A percentile compares a stretch with the other conserved stretches of the same genome.
Evolutionary conservation across 2,888 invertebrate species (phyloP).

Genomic region (Coleophora deauratella): DNA sequence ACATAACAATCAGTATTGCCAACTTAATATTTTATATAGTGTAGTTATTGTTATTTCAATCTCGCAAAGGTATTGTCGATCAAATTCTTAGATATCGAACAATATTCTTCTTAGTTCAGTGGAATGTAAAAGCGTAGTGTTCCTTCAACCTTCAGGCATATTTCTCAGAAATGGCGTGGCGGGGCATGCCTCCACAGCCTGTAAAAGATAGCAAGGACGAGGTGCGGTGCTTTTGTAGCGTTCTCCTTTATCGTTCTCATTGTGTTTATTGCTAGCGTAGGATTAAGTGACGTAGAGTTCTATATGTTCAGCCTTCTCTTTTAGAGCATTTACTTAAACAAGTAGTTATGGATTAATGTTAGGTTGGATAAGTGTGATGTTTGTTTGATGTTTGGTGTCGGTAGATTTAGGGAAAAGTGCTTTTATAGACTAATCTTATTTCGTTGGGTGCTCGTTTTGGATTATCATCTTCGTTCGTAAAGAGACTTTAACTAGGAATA

Average conservation of each 20-base stretch:
- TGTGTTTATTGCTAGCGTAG: constrained; percentile 22
- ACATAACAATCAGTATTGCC: no score
- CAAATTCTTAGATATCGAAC: no score
- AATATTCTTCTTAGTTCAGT: not conserved
- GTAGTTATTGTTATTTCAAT: no score
- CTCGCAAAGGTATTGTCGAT: no score
- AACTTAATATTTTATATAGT: no score
- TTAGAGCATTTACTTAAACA: constrained; percentile 40
- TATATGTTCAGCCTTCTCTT: constrained; percentile 56
- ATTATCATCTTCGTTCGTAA: not conserved
- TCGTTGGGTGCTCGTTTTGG: not conserved
- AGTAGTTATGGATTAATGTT: constrained; percentile 20
- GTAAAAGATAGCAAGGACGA: not conserved
- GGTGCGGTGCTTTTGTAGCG: not conserved
- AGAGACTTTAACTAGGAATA: not conserved
- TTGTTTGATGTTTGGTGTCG: constrained; percentile 69
- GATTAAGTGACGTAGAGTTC: constrained; percentile 44
- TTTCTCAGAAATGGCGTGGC: not conserved
- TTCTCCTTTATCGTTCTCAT: constrained; percentile 5
- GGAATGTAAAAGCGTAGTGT: not conserved
- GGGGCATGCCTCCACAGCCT: not conserved
- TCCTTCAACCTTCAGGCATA: not conserved
- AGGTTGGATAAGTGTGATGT: constrained; percentile 26
- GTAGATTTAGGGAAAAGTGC: constrained; percentile 62
- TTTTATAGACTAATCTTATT: constrained; percentile 50